These are phyloP conservation scores for Trichosurus vulpecula DNA, from an alignment of 2,797 vertebrate species.

Conservation along the genomic window DNA sequence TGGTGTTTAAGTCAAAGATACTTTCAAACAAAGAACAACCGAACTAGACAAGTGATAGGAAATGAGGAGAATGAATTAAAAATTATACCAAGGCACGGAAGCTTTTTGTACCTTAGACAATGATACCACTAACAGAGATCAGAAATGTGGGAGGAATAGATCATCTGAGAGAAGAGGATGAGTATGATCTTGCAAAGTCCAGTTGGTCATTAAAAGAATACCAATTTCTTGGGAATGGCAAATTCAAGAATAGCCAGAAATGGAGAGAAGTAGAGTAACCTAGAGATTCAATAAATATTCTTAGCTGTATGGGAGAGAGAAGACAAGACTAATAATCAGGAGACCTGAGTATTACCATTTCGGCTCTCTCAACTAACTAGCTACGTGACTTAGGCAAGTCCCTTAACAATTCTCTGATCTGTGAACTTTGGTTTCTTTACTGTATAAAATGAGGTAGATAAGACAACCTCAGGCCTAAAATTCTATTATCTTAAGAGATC, in stretches of 20 bases:
- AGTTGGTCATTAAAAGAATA: neutral
- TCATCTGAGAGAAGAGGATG: neutral
- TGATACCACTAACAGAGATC: neutral
- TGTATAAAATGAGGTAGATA: neutral
- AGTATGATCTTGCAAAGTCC: neutral
- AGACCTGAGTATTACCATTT: neutral
- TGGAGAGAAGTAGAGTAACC: neutral
- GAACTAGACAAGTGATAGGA: neutral
- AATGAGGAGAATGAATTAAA: neutral
- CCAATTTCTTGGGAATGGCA: slow-evolving; percentile 23
- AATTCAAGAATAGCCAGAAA: slow-evolving; percentile 31
- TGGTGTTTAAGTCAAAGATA: slow-evolving; percentile 1
- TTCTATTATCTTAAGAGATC: neutral
- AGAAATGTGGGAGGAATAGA: neutral
- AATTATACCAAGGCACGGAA: slow-evolving; percentile 14
- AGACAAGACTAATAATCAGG: neutral
- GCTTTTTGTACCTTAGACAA: slow-evolving; percentile 30
- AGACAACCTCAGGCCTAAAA: neutral
- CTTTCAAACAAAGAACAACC: neutral
- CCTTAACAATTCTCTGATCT: neutral
- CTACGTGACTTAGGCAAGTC: neutral
- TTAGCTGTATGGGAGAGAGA: neutral
- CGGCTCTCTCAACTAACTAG: neutral
- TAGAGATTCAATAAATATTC: neutral
- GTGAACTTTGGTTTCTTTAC: neutral